phyloP scores from a whole-genome alignment of 23 tunicate species.

The Ascidia mentula region DNA sequence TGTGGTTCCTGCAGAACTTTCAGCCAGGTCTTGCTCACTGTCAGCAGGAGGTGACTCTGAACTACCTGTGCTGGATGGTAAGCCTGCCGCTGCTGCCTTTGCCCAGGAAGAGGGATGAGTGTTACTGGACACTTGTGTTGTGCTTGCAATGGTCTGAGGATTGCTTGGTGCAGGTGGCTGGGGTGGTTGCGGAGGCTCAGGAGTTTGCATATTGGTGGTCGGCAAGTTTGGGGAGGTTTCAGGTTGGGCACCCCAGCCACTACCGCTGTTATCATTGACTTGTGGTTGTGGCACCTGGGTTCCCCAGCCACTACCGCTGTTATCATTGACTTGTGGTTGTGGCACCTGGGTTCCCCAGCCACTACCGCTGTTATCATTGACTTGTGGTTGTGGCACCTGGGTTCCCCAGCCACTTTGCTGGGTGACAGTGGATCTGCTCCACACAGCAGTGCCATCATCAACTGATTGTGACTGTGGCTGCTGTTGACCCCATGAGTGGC shows the following conservation, averaged over 20 bases:
- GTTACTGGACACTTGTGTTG: background rate
- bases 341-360: conserved; percentile 17
- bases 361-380: conserved; percentile 23
- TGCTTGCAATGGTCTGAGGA: conserved; percentile 26
- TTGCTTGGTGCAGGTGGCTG: conserved; percentile 2
- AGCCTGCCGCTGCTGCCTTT: conserved; percentile 65
- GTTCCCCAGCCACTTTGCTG: conserved; percentile 46
- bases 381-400: conserved; percentile 19
- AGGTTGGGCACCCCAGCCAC: conserved; percentile 61
- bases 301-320: conserved; percentile 23
- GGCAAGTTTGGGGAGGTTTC: conserved; percentile 14
- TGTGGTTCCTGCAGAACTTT: conserved; percentile 7
- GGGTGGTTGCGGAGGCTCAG: conserved; percentile 21
- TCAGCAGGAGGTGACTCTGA: conserved; percentile 21
- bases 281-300: conserved; percentile 18
- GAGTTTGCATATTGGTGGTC: conserved; percentile 15
- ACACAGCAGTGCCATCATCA: conserved; percentile 73
- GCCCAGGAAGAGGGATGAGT: conserved; percentile 67
- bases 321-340: conserved; percentile 27
- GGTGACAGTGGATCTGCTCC: conserved; percentile 56
- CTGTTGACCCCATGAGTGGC: conserved; percentile 28
- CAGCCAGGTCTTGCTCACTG: conserved; percentile 7
- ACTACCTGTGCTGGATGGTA: conserved; percentile 26
- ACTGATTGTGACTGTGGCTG: conserved; percentile 38
- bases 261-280: conserved; percentile 16